Base-by-base conservation (phyloP, 2,888 invertebrate species). In the Heliothis peltigera region DNA sequence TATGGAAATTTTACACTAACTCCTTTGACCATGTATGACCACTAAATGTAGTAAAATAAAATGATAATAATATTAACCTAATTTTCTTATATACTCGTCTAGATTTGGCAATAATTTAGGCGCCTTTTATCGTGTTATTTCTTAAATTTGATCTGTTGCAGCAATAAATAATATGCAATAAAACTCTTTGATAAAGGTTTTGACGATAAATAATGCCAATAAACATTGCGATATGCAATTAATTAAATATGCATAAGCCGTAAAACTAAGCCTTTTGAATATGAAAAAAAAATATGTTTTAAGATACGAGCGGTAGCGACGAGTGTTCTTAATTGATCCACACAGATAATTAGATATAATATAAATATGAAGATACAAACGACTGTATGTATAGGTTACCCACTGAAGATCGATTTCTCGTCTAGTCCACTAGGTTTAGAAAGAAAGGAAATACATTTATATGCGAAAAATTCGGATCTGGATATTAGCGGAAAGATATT, bases 161-260 rank as follows among this genome's bases (percentile, higher is more conserved):
- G 55, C 53, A 19, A 67, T 80, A 69, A 77, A 80, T 68, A 79
- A 55, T n/a, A n/a, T n/a, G 77, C 62, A 63, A 76, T 79, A 83
- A 83, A 84, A 83, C 81, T 73, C 79, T 73, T 77, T 77, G 73
- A 82, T 66, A 67, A 78, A 75, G 58, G 68, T 70, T 73, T 77
- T 72, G 68, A 70, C 75, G 77, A 81, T 85, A 84, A 85, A 84
- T 84, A 81, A 80, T 72, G 75, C 62, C 77, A 65, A 79, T 85
- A 80, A 83, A 79, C 71, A 83, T 80, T 83, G 84, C 81, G 77
- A 78, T 51, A 68, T 81, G 84, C 82, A 80, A 85, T 88, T 88
- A 87, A 88, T 87, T 88, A 86, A 83, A 84, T 87, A 87, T 88
- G 84, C 87, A 83, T 80, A 73, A 79, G 83, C 76, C 76, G 81